Evolutionary conservation across 2,888 invertebrate genomes (phyloP).

Genomic region (Lymantria dispar): DNA sequence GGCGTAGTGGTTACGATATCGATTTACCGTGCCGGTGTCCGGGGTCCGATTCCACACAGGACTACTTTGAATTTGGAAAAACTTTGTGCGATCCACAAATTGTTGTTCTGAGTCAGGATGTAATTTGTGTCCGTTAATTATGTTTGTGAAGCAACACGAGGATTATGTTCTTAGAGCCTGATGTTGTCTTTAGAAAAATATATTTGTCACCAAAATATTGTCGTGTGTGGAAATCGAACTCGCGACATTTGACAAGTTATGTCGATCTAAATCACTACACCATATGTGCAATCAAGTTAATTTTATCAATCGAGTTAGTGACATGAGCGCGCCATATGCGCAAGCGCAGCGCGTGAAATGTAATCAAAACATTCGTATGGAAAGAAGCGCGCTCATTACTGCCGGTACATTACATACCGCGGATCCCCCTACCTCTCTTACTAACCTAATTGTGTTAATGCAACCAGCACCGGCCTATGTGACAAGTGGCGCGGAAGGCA

Average conservation of each 20-base stretch:
- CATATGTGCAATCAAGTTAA: slow-evolving; percentile 26
- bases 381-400: slow-evolving; percentile 23
- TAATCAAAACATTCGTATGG: slow-evolving; percentile 31
- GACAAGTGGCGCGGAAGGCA: background rate
- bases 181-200: background rate
- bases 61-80: too few species aligned
- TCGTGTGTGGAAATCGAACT: background rate
- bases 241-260: background rate
- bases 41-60: too few species aligned
- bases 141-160: too few species aligned
- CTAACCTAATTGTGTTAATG: slow-evolving; percentile 11
- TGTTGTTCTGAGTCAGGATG: too few species aligned
- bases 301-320: slow-evolving; percentile 28
- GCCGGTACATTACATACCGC: slow-evolving; percentile 17
- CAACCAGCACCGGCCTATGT: background rate
- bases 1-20: too few species aligned
- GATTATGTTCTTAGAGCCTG: too few species aligned
- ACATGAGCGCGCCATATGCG: slow-evolving; percentile 31
- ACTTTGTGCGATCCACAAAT: background rate
- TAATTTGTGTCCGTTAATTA: too few species aligned
- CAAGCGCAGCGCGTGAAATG: slow-evolving; percentile 27
- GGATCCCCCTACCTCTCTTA: background rate
- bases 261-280: background rate
- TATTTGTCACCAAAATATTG: background rate
- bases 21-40: too few species aligned